Conservation (phyloP, 2,888 invertebrate genomes). For the Coecobrya sp. region DNA sequence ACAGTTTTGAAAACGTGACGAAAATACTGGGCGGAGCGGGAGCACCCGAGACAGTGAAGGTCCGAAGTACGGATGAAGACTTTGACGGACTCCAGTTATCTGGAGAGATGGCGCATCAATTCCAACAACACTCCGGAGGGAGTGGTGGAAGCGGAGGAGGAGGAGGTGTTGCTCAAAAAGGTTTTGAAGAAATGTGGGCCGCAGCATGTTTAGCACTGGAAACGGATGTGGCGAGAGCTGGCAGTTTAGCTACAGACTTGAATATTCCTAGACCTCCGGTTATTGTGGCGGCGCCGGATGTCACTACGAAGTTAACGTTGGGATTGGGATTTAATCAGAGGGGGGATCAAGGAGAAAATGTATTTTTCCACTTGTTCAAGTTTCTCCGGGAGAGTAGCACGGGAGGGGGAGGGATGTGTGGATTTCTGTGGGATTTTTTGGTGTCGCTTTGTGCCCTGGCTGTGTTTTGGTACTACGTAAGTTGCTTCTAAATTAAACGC, state of each 20-base stretch:
- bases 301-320: conserved; percentile 13
- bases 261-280: conserved; percentile 83
- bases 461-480: conserved; percentile 83
- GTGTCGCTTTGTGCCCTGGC: conserved; percentile 67
- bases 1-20: conserved; percentile 70
- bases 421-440: conserved; percentile 80
- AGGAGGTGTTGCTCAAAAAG: neutral
- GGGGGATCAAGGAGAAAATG: conserved; percentile 48
- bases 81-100: conserved; percentile 74
- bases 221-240: conserved; percentile 83
- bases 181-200: conserved; percentile 74
- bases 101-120: conserved; percentile 49
- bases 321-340: neutral
- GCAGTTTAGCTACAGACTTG: conserved; percentile 83
- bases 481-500: neutral
- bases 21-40: conserved; percentile 41
- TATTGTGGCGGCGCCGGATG: conserved; percentile 75
- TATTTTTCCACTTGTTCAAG: conserved; percentile 52
- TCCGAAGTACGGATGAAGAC: conserved; percentile 61
- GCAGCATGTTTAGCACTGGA: conserved; percentile 81
- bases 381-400: conserved; percentile 48
- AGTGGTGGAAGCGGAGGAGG: too few species aligned
- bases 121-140: neutral
- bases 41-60: neutral
- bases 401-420: neutral